Base-by-base conservation (phyloP, 1,140 invertebrate genomes). In the Teleogryllus occipitalis region DNA sequence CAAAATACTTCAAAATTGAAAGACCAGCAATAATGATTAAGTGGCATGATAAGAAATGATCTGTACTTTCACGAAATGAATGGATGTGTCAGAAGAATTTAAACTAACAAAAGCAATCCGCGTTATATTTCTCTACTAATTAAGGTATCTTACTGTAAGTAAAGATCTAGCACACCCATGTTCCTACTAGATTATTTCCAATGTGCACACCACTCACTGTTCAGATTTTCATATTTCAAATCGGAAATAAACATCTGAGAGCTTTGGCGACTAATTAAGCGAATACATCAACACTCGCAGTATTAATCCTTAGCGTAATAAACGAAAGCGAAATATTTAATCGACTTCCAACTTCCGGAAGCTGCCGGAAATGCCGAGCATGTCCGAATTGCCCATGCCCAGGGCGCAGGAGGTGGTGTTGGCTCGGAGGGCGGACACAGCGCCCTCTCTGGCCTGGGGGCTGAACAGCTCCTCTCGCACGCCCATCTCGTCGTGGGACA, bases 271-370 rank as follows among this genome's bases (percentile, higher is more conserved):
- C 10, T 65, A 65, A 65, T 65, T 0, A 10, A 14, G 54, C 54
- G 18, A 18, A 65, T 65, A 65, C 18, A n/a, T n/a, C n/a, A n/a
- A n/a, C n/a, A 18, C 18, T 10, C 54, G 10, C 18, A 65, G 27
- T 65, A 10, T 65, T 65, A 65, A 65, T 65, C 7, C 54, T 65
- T 65, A 65, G 54, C 10, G 7, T 39, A 65, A 3, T 54, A 54
- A 54, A 54, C 15, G 15, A 14, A 65, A 65, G 10, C 7, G 7
- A 65, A 18, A 7, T 65, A 15, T 18, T 90, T 86, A 93, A 85
- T 94, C 93, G 12, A 94, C 91, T 87, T 94, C 92, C 73, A 94
- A 88, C 84, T 93, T 93, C 79, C 93, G 88, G 85, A 95, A 95
- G 83, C 93, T 94, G 75, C 93, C 93, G 8, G 89, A 91, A 73